Percentiles rank a stretch among this genome's conserved stretches.
Conservation (phyloP, 2,888 invertebrate species). For the Troides aeacus region DNA sequence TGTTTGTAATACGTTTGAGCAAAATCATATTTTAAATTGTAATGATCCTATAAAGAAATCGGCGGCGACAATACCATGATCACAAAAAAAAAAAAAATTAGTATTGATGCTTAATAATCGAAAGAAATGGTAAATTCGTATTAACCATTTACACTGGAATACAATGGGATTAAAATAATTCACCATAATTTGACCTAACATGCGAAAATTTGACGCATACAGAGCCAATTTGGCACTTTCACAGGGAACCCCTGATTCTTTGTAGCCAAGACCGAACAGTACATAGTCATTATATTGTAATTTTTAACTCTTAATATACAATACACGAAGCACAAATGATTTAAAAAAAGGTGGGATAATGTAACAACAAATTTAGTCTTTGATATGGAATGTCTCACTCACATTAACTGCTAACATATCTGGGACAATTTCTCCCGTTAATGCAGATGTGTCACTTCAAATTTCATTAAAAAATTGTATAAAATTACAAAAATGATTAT, state of each 20-base stretch:
- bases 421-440: slow-evolving; percentile 53
- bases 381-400: slow-evolving; percentile 80
- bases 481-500: slow-evolving; percentile 77
- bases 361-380: slow-evolving; percentile 35
- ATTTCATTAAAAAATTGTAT: slow-evolving; percentile 75
- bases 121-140: not conserved
- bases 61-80: not conserved
- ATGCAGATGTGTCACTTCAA: slow-evolving; percentile 67
- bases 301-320: not conserved
- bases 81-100: not conserved
- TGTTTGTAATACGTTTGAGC: not conserved
- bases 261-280: not conserved
- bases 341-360: slow-evolving; percentile 24
- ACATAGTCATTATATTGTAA: not conserved
- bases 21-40: not conserved
- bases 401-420: slow-evolving; percentile 64
- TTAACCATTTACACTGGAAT: not conserved
- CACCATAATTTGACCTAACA: too few species aligned
- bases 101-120: not conserved
- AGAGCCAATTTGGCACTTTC: not conserved
- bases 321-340: not conserved
- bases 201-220: too few species aligned
- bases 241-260: not conserved
- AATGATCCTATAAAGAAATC: not conserved
- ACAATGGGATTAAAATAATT: not conserved